phyloP scores from a whole-genome alignment of 2,888 invertebrate species.

The Athalia circularis region DNA sequence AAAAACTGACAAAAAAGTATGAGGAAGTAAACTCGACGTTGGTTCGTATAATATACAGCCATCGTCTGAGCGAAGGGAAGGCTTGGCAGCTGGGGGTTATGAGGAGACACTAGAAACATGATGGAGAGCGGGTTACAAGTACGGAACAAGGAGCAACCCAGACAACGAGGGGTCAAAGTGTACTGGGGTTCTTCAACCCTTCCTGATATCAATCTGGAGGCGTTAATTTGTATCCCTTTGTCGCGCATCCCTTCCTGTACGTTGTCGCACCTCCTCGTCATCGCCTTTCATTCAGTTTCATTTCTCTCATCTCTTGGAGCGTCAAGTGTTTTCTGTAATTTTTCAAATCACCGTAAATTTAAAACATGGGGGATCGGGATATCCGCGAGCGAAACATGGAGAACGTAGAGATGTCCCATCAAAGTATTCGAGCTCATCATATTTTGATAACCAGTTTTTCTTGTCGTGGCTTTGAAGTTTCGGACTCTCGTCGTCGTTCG shows the following conservation, averaged over 20 bases:
- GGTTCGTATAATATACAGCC: not conserved
- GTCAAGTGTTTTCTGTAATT: not conserved
- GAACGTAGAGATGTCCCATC: too few relatives aligned
- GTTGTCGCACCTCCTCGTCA: not conserved
- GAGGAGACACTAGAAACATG: constrained; percentile 20
- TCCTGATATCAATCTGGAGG: constrained; percentile 31
- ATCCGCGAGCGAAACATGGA: too few relatives aligned
- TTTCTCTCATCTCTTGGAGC: not conserved
- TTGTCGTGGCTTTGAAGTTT: too few relatives aligned
- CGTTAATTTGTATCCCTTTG: constrained; percentile 36
- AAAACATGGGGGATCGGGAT: too few relatives aligned
- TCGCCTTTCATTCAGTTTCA: not conserved
- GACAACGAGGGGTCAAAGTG: constrained; percentile 8
- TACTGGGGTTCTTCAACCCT: constrained; percentile 12
- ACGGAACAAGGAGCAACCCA: not conserved
- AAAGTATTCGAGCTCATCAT: too few relatives aligned
- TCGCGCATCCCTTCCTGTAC: not conserved
- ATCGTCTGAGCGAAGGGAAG: not conserved
- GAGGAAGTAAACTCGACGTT: not conserved
- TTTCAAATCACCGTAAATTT: too few relatives aligned
- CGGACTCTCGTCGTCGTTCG: too few relatives aligned
- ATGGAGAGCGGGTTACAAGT: constrained; percentile 20
- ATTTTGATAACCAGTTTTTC: too few relatives aligned
- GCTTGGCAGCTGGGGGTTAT: not conserved
- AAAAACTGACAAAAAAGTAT: constrained; percentile 10